Base-by-base conservation (phyloP, 2,888 invertebrate species). In the Tortrix viridana region DNA sequence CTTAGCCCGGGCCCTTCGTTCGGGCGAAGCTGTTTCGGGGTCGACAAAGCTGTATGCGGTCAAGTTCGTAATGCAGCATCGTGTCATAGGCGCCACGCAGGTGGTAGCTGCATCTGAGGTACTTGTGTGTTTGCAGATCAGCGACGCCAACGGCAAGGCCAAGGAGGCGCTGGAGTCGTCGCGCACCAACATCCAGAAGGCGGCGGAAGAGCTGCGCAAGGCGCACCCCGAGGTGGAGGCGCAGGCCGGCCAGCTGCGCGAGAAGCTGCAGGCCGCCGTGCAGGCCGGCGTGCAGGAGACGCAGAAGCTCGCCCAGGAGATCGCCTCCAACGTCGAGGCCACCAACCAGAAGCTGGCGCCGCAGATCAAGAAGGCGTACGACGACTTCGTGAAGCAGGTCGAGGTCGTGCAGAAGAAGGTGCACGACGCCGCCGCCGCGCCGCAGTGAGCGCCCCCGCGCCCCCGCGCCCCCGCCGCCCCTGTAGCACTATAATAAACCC, bases 201-300 rank as follows among this genome's bases (percentile, higher is more conserved):
- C 82, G 5, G 81, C 75, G 0, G 81, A 79, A n/a, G 87, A 91
- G 0, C 82, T 92, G 58, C 85, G 84, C 71, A 73, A 76, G 69
- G 72, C 81, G 44, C 89, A 92, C 81, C 91, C 91, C 61, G 90
- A 91, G 47, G 82, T 91, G 20, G 87, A 91, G 72, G 76, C 83
- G 72, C 81, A 88, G 61, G 88, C 88, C 59, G 54, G 16, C 52
- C 76, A 70, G 22, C 77, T 90, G 54, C 76, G 78, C 56, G 84
- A 86, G 50, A 81, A 82, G 71, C 68, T 92, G 67, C 77, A 82
- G 69, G 37, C 70, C 49, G 85, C 88, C 72, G 79, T 89, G 48
- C 78, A 83, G 76, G 77, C 53, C 77, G 69, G 83, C 64, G 72
- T 84, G 3, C 75, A 86, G 84, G 85, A 88, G 69, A 71, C 81